phyloP scores from a whole-genome alignment of 2,797 vertebrate genomes.

The Hemibagrus guttatus region DNA sequence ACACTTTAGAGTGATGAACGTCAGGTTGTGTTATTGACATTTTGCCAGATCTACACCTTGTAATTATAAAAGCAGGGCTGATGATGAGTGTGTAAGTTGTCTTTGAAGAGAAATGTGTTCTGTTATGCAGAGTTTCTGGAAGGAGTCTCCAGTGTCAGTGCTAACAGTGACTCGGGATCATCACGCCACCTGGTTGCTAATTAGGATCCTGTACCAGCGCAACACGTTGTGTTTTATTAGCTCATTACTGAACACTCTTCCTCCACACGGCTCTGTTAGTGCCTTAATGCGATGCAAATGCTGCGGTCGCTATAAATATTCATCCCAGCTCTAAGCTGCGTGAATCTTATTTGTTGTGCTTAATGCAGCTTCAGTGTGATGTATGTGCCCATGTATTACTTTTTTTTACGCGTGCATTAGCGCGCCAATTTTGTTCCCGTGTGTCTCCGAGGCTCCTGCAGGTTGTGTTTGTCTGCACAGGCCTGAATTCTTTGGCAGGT shows the following conservation, averaged over 20 bases:
- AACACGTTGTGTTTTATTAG: background rate
- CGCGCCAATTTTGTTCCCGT: background rate
- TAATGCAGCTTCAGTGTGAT: background rate
- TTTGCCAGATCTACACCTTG: background rate
- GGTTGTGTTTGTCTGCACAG: slow-evolving; percentile 52
- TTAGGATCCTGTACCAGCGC: background rate
- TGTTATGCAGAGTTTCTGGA: background rate
- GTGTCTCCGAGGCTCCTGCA: slow-evolving; percentile 18
- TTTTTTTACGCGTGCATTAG: background rate
- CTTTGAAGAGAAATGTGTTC: background rate
- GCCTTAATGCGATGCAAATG: background rate
- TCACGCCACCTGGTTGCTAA: background rate
- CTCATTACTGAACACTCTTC: background rate
- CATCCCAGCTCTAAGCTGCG: background rate
- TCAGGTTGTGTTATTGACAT: background rate
- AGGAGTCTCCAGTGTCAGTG: background rate
- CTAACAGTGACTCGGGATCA: background rate
- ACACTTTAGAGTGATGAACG: background rate
- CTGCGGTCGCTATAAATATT: background rate
- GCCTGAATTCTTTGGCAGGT: slow-evolving; percentile 44
- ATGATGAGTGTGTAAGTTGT: background rate
- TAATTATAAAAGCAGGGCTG: background rate
- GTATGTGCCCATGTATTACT: background rate
- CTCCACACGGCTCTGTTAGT: background rate
- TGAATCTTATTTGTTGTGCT: background rate